Conservation (phyloP, 2,797 vertebrate species). For the Acrossocheilus wenchowensis region DNA sequence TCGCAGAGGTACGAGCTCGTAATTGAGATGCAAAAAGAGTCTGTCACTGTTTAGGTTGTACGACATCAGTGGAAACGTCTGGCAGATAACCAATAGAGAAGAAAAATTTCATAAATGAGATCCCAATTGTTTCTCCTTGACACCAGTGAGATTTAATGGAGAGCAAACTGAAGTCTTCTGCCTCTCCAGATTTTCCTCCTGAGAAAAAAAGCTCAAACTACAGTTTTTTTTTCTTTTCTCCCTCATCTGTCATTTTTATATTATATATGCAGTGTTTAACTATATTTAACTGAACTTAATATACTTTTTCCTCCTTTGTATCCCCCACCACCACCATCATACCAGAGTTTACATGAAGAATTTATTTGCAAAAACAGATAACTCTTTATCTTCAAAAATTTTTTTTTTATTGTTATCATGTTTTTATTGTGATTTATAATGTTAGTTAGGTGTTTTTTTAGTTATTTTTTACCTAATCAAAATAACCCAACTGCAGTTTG, state of each 20-base stretch:
- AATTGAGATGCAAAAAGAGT: slow-evolving; percentile 14
- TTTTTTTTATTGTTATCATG: too few relatives aligned
- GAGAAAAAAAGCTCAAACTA: neutral
- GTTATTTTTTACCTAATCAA: too few relatives aligned
- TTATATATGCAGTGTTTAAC: neutral
- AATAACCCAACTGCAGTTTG: neutral
- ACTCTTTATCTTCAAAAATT: neutral
- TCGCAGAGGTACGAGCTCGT: slow-evolving; percentile 23
- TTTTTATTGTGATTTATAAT: too few relatives aligned
- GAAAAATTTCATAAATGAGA: neutral
- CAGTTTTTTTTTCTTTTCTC: too few relatives aligned
- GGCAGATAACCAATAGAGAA: neutral
- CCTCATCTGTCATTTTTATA: neutral
- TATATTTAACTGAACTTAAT: neutral
- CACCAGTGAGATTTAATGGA: neutral
- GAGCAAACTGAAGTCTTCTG: neutral
- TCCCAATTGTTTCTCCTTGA: neutral
- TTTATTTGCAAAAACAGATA: neutral
- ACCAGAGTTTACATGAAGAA: neutral
- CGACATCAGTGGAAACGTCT: neutral
- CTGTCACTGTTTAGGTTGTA: slow-evolving; percentile 5
- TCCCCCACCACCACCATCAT: neutral
- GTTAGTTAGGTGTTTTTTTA: too few relatives aligned
- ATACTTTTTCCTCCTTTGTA: neutral
- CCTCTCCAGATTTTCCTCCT: neutral